Base-by-base conservation (phyloP, 2,113 vertebrate species). In the Oxyruncus cristatus region DNA sequence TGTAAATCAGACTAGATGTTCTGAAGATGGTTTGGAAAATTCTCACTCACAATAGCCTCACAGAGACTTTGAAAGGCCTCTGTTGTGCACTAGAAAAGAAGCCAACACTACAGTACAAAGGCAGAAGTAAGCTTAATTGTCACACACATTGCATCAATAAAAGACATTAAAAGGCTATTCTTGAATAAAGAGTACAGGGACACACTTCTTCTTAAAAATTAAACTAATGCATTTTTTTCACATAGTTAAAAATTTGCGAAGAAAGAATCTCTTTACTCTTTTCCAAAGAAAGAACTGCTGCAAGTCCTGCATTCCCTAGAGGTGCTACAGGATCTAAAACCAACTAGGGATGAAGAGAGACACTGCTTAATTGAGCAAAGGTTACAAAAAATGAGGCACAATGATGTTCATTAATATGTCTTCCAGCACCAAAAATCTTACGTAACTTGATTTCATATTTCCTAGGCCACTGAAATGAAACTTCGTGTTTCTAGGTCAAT, bases 401-500 rank as follows among this genome's bases (percentile, higher is more conserved):
- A 95, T 83, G 62, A 89, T 77, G 44, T 42, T 87, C 46, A 84
- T 89, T 85, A 93, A 82, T 68, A 86, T 37, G 55, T 88, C 61
- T 95, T 92, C 79, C 42, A 76, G 89, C 32, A 89, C 65, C 53
- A 95, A 78, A 41, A 80, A 92, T 53, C 28, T 95, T 93, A 95
- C 3, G 7, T 85, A 96, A 96, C 50, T 65, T 63, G 66, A 93
- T 83, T 85, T 93, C 7, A 0, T 68, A 68, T 77, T 83, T 93
- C 88, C n/a, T 37, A 86, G 72, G 37, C 93, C 65, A 94, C 17
- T 68, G 65, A 95, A 91, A 90, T 41, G 59, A 90, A 56, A 97
- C 14, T 79, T 85, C 85, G 61, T 65, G n/a, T 93, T 97, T 96
- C 92, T 90, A 95, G 88, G 75, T 56, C 91, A 95, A 84, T 41